phyloP scores from a whole-genome alignment of 92 coral and sea anemone genomes.

The Porites evermanni region DNA sequence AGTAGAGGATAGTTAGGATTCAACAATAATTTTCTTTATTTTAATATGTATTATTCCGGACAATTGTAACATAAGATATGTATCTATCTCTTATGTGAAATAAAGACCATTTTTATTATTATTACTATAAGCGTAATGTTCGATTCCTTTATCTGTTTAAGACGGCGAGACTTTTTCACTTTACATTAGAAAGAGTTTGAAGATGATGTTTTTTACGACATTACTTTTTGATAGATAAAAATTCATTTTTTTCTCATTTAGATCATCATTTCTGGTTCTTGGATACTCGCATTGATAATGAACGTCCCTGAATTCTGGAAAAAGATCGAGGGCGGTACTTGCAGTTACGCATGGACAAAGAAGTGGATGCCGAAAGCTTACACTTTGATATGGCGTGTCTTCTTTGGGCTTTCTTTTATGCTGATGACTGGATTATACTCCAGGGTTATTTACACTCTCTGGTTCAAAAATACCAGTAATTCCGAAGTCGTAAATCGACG shows the following conservation, averaged over 20 bases:
- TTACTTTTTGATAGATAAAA: too few relatives aligned
- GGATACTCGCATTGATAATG: neutral
- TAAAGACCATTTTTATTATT: too few relatives aligned
- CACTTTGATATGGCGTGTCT: neutral
- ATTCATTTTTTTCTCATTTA: neutral
- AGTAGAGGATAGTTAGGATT: too few relatives aligned
- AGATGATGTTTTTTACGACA: neutral
- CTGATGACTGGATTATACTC: constrained; percentile 24
- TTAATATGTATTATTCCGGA: too few relatives aligned
- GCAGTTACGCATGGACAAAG: neutral
- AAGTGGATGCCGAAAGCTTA: constrained; percentile 7
- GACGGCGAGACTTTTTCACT: too few relatives aligned
- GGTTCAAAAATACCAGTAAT: neutral
- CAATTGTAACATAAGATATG: too few relatives aligned
- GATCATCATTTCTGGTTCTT: constrained; percentile 6
- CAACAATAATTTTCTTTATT: too few relatives aligned
- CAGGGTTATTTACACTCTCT: constrained; percentile 9
- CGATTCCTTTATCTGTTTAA: too few relatives aligned
- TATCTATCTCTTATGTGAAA: too few relatives aligned
- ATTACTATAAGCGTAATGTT: too few relatives aligned
- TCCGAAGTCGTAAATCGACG: neutral
- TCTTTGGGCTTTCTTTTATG: neutral
- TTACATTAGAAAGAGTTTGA: neutral
- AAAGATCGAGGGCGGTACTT: neutral
- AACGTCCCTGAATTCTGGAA: neutral